Base-by-base conservation (phyloP, 2,113 vertebrate species). In the Pelmatolapia mariae region DNA sequence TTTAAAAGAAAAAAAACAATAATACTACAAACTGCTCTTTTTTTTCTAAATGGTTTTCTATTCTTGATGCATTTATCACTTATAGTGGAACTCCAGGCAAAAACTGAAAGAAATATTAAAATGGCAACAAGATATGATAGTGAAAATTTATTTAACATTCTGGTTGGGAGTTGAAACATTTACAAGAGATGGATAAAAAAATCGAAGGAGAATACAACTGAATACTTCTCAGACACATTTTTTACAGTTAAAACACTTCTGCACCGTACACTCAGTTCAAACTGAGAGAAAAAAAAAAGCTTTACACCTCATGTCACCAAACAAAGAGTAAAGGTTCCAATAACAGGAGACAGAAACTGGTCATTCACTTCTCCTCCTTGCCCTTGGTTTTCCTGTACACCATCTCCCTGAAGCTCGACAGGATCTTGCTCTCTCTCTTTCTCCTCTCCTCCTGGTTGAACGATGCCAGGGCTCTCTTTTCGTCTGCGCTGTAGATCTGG, bases 401-500 rank as follows among this genome's bases (percentile, higher is more conserved):
- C 98, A 99, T 99, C 95, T 99, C 98, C 85, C 97, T 97, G 94
- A 99, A 99, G 93, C 98, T 99, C 3, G 98, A 98, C 85, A 99
- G 96, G 91, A 99, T 99, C 96, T 99, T 99, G 96, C 98, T 99
- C 92, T 99, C 98, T 36, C 98, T 96, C 94, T 99, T 99, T 29
- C 97, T 96, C 85, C 98, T 97, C 90, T 99, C 98, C 87, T 99
- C 99, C 95, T 99, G 98, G 96, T 99, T 99, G 95, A 99, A 99
- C 33, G 99, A 99, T 0, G 98, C 98, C 81, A 99, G 96, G 6
- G 98, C 98, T 95, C 98, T 96, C 96, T 99, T 99, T 15, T 99
- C 98, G 31, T 99, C 98, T 0, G 98, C 98, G 2, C 98, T 99
- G 95, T 99, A 99, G 85, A 99, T 99, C 97, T 99, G 98, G 97